Percentiles rank a stretch among this genome's conserved stretches.
These are phyloP conservation scores for Falcaria lacertinaria DNA, from an alignment of 2,888 invertebrate species.

Conservation along the genomic window DNA sequence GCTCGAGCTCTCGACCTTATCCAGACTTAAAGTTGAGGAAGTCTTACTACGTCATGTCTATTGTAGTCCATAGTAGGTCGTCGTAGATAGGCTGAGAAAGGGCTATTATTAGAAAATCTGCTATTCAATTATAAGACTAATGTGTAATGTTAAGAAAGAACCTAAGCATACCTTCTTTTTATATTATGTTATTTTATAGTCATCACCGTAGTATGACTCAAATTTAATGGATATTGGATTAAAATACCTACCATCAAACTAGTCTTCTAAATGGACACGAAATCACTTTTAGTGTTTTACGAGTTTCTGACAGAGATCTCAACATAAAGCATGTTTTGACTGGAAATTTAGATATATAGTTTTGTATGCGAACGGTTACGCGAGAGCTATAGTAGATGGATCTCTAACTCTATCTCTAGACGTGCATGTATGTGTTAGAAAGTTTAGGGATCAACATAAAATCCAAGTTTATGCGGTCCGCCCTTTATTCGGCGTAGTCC, in stretches of 20 bases:
- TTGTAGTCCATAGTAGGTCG: too few species aligned
- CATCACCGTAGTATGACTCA: too few species aligned
- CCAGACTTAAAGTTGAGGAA: slow-evolving; percentile 7
- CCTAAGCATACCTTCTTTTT: too few species aligned
- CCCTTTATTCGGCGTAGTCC: background rate
- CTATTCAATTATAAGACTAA: too few species aligned
- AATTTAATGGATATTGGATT: too few species aligned
- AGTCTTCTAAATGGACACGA: too few species aligned
- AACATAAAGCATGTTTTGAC: background rate
- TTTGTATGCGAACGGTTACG: background rate
- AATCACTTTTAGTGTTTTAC: background rate
- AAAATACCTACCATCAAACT: too few species aligned
- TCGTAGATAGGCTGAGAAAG: too few species aligned
- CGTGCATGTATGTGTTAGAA: background rate
- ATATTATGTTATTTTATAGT: too few species aligned
- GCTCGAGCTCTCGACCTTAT: slow-evolving; percentile 18
- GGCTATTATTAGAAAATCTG: too few species aligned
- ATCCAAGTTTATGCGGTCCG: background rate
- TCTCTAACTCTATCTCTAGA: background rate
- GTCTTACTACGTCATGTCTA: background rate
- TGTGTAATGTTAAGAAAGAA: too few species aligned
- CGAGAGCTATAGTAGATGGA: background rate
- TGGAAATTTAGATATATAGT: background rate
- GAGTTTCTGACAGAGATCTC: background rate
- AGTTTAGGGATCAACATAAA: background rate